Base-by-base conservation (phyloP, 2,888 invertebrate species). In the Linnaemya tessellans region DNA sequence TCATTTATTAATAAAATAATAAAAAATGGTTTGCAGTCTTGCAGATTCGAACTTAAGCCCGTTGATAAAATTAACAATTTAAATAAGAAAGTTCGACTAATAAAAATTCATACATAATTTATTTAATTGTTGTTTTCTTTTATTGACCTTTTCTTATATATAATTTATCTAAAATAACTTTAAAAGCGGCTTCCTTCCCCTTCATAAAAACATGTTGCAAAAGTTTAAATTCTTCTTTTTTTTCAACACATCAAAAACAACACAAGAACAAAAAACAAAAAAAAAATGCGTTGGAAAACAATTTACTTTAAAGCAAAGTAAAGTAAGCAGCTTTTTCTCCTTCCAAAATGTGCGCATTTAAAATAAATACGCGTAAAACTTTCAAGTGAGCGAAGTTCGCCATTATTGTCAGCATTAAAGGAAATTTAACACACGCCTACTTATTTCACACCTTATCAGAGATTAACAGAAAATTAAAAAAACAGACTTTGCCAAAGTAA, bases 401-500 rank as follows among this genome's bases (percentile, higher is more conserved):
- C 56, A 9, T 74, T 82, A 20, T 79, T 77, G 64, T 65, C 41
- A 62, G 54, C 46, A 67, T 56, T 62, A 77, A 71, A 71, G 54
- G 67, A 84, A 80, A 80, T 78, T 78, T 73, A 73, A 68, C 77
- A 84, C 80, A 80, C 73, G 77, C 84, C 77, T 68, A 25, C 67
- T 46, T 46, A 80, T 80, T 84, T 84, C 80, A 84, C 80, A 84
- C 84, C 84, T 84, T 80, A 80, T 84, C 80, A 78, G 56, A 80
- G 84, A 84, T 84, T 80, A 78, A 79, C 67, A 73, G 54, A 60
- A 71, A 58, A 51, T 49, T 41, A 43, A 35, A 54, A 5, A 54
- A 68, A 65, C 15, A 74, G 18, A 51, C n/a, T 65, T 80, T 67
- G n/a, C 15, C 41, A 51, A 80, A 67, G 38, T 10, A 71, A 56